Conservation (phyloP, 2,797 vertebrate genomes). For the Cryptoblepharus egeriae region DNA sequence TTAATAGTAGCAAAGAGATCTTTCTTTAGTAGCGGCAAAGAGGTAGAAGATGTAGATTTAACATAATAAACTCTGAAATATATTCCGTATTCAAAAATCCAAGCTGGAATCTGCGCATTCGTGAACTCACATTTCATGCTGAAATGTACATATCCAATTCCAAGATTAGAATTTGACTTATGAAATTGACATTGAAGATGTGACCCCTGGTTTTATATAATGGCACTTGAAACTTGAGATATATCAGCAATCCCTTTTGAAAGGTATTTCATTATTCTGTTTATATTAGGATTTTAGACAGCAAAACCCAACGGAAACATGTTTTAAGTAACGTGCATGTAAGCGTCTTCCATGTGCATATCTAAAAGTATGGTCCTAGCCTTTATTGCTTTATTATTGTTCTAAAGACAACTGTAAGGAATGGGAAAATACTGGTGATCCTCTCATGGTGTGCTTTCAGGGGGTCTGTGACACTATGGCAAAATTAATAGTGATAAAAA, state of each 20-base stretch:
- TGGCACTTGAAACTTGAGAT: not conserved
- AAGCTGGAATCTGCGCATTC: not conserved
- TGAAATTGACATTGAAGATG: conserved; percentile 14
- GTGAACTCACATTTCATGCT: conserved; percentile 23
- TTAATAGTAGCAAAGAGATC: not conserved
- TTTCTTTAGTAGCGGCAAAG: not conserved
- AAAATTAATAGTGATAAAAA: not conserved
- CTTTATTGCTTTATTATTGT: not conserved
- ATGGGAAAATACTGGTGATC: not conserved
- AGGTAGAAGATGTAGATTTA: not conserved
- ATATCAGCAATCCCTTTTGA: not conserved
- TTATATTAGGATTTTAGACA: not conserved
- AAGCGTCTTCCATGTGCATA: not conserved
- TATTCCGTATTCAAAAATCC: conserved; percentile 6
- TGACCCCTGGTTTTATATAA: conserved; percentile 9
- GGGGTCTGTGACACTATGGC: not conserved
- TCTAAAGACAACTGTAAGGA: not conserved
- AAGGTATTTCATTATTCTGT: not conserved
- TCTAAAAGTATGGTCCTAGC: not conserved
- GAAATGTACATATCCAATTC: conserved; percentile 8
- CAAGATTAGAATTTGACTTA: conserved; percentile 10
- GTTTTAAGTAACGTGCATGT: not conserved
- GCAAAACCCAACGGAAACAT: not conserved
- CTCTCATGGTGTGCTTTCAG: not conserved
- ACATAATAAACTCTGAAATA: not conserved